Evolutionary conservation across 2,797 vertebrate genomes (phyloP).

Genomic region (Telmatherina bonti): DNA sequence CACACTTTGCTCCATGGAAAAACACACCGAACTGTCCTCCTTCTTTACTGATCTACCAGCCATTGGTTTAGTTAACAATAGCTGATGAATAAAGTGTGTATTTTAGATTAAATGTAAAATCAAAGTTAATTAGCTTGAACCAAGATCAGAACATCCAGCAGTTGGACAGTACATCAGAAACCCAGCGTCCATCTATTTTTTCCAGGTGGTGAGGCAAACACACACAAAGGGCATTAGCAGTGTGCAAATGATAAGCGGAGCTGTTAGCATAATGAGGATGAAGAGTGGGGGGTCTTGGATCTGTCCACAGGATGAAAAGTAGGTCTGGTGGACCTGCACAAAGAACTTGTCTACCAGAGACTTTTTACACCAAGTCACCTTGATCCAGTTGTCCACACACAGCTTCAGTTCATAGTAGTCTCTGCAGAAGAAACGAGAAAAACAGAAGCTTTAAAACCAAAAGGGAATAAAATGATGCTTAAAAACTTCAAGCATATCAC

Average conservation of each 20-base stretch:
- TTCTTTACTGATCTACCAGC: too few species aligned
- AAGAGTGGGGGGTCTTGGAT: slow-evolving; percentile 65
- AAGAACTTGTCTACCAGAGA: slow-evolving; percentile 66
- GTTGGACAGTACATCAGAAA: too few species aligned
- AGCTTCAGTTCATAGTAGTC: slow-evolving; percentile 60
- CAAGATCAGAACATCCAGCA: too few species aligned
- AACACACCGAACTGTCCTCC: too few species aligned
- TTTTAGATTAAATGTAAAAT: too few species aligned
- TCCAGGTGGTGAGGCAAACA: slow-evolving; percentile 23
- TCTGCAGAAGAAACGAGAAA: slow-evolving; percentile 53
- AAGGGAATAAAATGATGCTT: too few species aligned
- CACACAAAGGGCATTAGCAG: slow-evolving; percentile 72
- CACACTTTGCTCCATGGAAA: too few species aligned
- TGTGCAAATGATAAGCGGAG: slow-evolving; percentile 59
- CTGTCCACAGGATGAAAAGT: slow-evolving; percentile 67
- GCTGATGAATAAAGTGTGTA: too few species aligned
- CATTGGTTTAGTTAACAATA: too few species aligned
- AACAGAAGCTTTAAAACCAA: not conserved
- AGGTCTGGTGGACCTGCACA: slow-evolving; percentile 71
- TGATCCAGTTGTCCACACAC: slow-evolving; percentile 59
- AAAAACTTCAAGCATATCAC: too few species aligned
- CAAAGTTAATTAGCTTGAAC: too few species aligned
- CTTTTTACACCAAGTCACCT: not conserved
- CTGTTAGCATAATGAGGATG: slow-evolving; percentile 60
- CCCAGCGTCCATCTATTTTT: not conserved